Conservation (phyloP, 2,113 vertebrate genomes). For the Etheostoma spectabile region DNA sequence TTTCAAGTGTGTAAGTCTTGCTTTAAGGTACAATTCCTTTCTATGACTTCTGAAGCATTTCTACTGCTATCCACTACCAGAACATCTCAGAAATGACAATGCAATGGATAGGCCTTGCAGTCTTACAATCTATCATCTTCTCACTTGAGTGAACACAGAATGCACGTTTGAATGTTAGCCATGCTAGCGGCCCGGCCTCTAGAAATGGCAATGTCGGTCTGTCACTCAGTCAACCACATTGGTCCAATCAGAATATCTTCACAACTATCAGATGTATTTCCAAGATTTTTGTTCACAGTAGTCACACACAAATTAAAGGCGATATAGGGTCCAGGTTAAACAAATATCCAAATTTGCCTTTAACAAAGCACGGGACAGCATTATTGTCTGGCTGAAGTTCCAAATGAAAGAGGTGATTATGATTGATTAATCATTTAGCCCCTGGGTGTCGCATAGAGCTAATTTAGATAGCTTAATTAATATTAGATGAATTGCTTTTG, state of each 20-base stretch:
- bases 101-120: slow-evolving; percentile 11
- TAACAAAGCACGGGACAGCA: not conserved
- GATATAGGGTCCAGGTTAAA: too few species aligned
- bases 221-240: not conserved
- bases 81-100: slow-evolving; percentile 11
- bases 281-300: too few species aligned
- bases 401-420: slow-evolving; percentile 60
- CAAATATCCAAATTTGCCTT: too few species aligned
- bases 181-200: not conserved
- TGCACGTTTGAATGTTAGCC: not conserved
- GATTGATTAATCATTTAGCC: slow-evolving; percentile 74
- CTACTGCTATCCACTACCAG: not conserved
- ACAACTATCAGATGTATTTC: not conserved
- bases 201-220: not conserved
- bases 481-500: slow-evolving; percentile 72
- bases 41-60: slow-evolving; percentile 7
- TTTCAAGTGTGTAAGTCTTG: not conserved
- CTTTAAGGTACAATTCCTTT: slow-evolving; percentile 3
- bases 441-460: slow-evolving; percentile 69
- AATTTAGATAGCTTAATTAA: slow-evolving; percentile 78
- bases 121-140: not conserved
- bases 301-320: too few species aligned
- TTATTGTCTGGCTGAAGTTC: slow-evolving; percentile 44
- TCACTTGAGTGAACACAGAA: slow-evolving; percentile 6
- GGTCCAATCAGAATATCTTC: not conserved